phyloP scores from a whole-genome alignment of 37 sponge, comb jelly and placozoan genomes.

The Diacarnus erythraeanus region DNA sequence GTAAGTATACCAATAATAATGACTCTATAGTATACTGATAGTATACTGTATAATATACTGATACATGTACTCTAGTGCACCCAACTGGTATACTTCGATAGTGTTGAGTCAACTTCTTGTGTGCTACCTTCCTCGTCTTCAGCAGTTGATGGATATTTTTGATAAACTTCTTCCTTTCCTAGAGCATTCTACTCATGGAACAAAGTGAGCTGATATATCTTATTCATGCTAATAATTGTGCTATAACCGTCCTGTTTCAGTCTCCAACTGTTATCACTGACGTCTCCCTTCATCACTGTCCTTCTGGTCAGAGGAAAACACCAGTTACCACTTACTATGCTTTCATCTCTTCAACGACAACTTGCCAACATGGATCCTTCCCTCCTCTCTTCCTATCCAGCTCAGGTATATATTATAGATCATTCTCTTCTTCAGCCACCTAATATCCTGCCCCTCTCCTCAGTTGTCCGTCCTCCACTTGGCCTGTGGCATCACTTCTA shows the following conservation, averaged over 20 bases:
- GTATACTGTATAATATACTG: neutral
- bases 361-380: neutral
- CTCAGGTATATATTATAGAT: conserved; percentile 1
- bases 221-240: neutral
- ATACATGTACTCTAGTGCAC: conserved; percentile 7
- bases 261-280: conserved; percentile 6
- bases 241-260: neutral
- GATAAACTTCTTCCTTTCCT: conserved; percentile 11
- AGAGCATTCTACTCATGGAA: neutral
- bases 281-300: conserved; percentile 4
- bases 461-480: conserved; percentile 18
- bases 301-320: neutral
- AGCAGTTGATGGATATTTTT: neutral
- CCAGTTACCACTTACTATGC: neutral
- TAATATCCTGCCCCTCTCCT: too few species aligned
- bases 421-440: too few species aligned
- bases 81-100: conserved; percentile 19
- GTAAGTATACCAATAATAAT: conserved; percentile 15
- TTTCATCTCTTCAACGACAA: neutral
- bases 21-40: neutral
- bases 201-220: neutral
- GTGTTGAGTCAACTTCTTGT: conserved; percentile 17
- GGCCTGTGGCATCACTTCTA: neutral
- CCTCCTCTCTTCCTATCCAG: neutral
- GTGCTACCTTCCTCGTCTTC: conserved; percentile 2